A percentile compares a stretch with the other conserved stretches of the same genome.
Conservation (phyloP, 2,888 invertebrate genomes). For the Mongoloraphidia duomilia region DNA sequence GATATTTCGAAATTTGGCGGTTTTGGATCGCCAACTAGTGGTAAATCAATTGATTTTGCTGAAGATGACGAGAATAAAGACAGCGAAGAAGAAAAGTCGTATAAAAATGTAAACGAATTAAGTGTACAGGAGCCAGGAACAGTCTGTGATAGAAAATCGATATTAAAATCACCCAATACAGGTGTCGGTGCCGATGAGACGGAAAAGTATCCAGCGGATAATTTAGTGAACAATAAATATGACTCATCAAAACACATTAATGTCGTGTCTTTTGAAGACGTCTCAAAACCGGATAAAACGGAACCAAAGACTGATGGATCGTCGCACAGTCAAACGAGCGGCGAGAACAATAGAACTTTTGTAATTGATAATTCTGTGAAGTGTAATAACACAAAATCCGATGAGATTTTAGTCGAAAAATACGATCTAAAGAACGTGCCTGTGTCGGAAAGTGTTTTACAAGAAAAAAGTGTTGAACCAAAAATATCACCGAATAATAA, state of each 20-base stretch:
- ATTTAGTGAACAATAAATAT: neutral
- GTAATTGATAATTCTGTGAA: neutral
- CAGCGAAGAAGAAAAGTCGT: conserved; percentile 1
- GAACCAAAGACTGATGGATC: conserved; percentile 10
- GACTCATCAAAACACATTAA: neutral
- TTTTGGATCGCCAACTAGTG: conserved; percentile 7
- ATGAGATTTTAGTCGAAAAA: conserved; percentile 17
- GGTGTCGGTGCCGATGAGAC: neutral
- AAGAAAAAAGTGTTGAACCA: neutral
- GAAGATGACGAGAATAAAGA: conserved; percentile 10
- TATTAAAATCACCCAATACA: neutral
- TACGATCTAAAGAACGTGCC: conserved; percentile 15
- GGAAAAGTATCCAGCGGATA: neutral
- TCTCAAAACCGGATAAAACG: conserved; percentile 7
- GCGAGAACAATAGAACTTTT: too few species aligned
- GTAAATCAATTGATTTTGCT: conserved; percentile 8
- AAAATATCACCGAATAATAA: conserved; percentile 23
- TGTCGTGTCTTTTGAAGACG: neutral
- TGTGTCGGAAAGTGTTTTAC: conserved; percentile 4
- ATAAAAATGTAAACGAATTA: conserved; percentile 8
- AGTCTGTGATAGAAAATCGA: neutral
- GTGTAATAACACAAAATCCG: neutral
- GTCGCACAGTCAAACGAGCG: conserved; percentile 2
- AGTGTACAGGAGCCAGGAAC: conserved; percentile 6
- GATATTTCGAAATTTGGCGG: conserved; percentile 11